Conservation (phyloP, 2,888 invertebrate genomes). For the Clivina fossor region DNA sequence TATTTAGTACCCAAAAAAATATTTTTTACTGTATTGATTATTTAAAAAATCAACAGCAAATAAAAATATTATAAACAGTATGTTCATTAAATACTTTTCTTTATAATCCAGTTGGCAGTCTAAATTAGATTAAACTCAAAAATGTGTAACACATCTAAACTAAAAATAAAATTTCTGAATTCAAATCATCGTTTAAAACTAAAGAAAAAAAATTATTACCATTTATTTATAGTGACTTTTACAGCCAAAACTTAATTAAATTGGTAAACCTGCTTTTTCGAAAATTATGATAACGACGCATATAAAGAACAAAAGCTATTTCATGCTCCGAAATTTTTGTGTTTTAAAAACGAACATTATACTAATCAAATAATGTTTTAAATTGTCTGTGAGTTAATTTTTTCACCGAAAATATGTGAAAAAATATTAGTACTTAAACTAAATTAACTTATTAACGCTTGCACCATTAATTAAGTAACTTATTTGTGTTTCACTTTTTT, state of each 20-base stretch:
- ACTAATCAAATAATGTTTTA: constrained; percentile 32
- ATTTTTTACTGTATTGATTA: too few relatives aligned
- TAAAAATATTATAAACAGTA: too few relatives aligned
- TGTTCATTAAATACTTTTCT: neutral
- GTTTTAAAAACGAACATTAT: constrained; percentile 25
- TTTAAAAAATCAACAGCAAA: too few relatives aligned
- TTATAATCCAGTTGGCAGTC: neutral
- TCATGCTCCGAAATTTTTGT: constrained; percentile 17
- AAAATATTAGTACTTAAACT: constrained; percentile 14
- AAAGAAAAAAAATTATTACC: constrained; percentile 4
- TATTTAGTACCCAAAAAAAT: too few relatives aligned
- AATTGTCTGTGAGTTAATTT: too few relatives aligned
- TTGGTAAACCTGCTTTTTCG: constrained; percentile 9
- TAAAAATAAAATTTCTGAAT: neutral
- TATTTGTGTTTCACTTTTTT: constrained; percentile 22
- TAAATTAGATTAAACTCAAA: neutral
- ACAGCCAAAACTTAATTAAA: constrained; percentile 26
- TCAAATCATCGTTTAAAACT: neutral
- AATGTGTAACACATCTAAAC: neutral
- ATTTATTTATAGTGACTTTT: constrained; percentile 26
- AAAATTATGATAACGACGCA: constrained; percentile 23
- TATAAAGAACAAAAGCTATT: constrained; percentile 31
- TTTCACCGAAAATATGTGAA: constrained; percentile 8
- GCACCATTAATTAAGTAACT: constrained; percentile 12
- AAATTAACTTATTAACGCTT: constrained; percentile 21